Percentiles rank a stretch among this genome's conserved stretches.
Evolutionary conservation across 2,113 vertebrate genomes (phyloP).

Genomic region (Notiomystis cincta): DNA sequence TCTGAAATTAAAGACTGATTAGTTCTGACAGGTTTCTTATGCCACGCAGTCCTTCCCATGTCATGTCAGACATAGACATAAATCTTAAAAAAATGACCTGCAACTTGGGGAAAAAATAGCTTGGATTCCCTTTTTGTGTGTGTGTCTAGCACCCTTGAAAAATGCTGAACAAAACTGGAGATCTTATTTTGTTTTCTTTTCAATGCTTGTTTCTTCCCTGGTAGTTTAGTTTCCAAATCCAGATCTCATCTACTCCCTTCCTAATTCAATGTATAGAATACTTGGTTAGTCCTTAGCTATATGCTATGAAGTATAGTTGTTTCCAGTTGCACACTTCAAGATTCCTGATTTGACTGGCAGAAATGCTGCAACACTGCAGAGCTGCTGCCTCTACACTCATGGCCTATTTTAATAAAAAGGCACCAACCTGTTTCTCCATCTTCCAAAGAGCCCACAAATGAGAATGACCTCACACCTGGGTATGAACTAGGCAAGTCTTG

Average conservation of each 20-base stretch:
- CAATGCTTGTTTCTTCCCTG: neutral
- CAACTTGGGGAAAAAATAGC: neutral
- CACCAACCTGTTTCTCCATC: neutral
- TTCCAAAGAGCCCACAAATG: neutral
- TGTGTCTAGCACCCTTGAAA: neutral
- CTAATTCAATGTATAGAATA: neutral
- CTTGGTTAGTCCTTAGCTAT: neutral
- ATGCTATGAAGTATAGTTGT: neutral
- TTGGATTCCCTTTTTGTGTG: neutral
- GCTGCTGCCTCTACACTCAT: neutral
- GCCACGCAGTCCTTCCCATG: constrained; percentile 23
- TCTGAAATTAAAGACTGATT: constrained; percentile 44
- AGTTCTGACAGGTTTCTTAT: constrained; percentile 66
- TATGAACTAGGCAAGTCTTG: neutral
- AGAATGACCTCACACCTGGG: neutral
- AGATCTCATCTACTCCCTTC: neutral
- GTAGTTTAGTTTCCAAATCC: neutral
- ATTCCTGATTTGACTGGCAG: neutral
- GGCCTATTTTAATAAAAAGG: neutral
- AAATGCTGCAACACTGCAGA: neutral
- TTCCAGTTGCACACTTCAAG: neutral
- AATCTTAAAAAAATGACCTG: constrained; percentile 40
- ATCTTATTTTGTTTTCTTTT: neutral
- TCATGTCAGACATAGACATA: constrained; percentile 21
- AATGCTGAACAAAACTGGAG: neutral